Evolutionary conservation across 2,888 invertebrate species (phyloP).

Genomic region (Alviniconcha strummeri): DNA sequence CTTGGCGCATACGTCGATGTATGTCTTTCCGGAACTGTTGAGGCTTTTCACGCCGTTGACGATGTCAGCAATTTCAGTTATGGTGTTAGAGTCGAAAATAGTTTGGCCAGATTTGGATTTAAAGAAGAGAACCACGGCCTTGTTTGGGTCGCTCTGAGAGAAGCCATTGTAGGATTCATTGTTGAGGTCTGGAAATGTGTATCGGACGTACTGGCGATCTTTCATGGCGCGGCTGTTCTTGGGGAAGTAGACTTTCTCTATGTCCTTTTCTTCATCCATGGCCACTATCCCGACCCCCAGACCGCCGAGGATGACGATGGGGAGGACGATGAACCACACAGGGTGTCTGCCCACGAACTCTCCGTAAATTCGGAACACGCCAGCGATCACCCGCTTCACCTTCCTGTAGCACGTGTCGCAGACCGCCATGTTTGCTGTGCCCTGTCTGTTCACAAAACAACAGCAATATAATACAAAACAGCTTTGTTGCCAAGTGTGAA

Average conservation of each 20-base stretch:
- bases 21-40: neutral
- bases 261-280: slow-evolving; percentile 17
- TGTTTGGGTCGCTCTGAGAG: slow-evolving; percentile 9
- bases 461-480: too few relatives aligned
- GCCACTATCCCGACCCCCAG: slow-evolving; percentile 14
- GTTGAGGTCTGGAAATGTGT: slow-evolving; percentile 37
- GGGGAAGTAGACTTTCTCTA: slow-evolving; percentile 43
- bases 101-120: neutral
- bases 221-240: slow-evolving; percentile 44
- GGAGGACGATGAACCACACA: slow-evolving; percentile 24
- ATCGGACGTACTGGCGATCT: slow-evolving; percentile 40
- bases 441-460: too few relatives aligned
- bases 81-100: neutral
- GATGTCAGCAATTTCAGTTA: slow-evolving; percentile 3
- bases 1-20: slow-evolving; percentile 1
- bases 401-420: neutral
- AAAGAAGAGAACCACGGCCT: slow-evolving; percentile 8
- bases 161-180: slow-evolving; percentile 3
- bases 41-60: neutral
- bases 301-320: slow-evolving; percentile 23
- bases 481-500: too few relatives aligned
- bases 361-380: slow-evolving; percentile 5
- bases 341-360: slow-evolving; percentile 27
- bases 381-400: neutral
- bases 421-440: neutral